Evolutionary conservation across 2,888 invertebrate genomes (phyloP), one percentile per base, ranked within the genome.

Genomic region (Elegia similella): DNA sequence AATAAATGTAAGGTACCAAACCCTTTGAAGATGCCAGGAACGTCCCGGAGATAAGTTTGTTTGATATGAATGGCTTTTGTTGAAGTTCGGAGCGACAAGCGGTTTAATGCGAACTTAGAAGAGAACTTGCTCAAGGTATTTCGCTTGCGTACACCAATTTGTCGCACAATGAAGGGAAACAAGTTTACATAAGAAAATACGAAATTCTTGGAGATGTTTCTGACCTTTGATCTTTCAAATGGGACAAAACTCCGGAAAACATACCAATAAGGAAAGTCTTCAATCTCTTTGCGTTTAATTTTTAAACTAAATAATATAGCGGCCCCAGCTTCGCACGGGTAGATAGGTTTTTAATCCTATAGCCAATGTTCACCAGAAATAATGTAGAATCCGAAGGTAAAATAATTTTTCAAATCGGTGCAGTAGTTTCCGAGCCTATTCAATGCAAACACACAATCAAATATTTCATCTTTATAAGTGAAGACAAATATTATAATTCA

Each of bases 41-140:
- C 64, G 66, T 65, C 62, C 63, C 64, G 12, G 30, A 73, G 78
- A 82, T 78, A 78, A 78, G 73, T 79, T 76, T 73, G 69, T 74
- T 74, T 70, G 70, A 72, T 75, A 73, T 71, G 72, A 75, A 71
- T 68, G 66, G 72, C 70, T 69, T 70, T 73, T 70, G 64, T 71
- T 55, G 56, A 55, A 63, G 57, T 60, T 60, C 47, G 53, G 44
- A 42, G 46, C 42, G 56, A 56, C 48, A 57, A 53, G 44, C 56
- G 56, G 34, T 57, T 53, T 53, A 15, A 44, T 50, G 55, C 52
- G 56, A 60, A 59, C 58, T 63, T 59, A 60, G 59, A 60, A 58
- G 30, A 42, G 57, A 57, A 60, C 54, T 59, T 56, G 56, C 10
- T 38, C 10, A 55, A 58, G 60, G 60, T 59, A 58, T 60, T 60